phyloP scores from a whole-genome alignment of 2,797 vertebrate species.

The Crocodylus rhombifer region DNA sequence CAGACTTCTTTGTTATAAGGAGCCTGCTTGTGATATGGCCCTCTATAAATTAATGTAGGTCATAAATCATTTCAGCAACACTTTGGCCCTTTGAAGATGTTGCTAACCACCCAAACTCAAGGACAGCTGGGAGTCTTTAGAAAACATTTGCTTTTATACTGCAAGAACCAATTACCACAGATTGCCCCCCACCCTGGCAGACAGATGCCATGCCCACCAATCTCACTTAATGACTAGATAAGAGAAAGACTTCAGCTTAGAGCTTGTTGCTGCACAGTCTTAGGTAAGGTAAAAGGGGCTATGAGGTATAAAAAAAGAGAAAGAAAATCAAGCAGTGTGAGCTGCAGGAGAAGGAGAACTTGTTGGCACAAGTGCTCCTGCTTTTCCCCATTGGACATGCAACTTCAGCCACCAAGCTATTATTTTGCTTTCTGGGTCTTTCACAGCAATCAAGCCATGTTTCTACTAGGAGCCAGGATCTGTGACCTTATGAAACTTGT shows the following conservation, averaged over 20 bases:
- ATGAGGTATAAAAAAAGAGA: neutral
- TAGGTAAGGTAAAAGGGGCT: neutral
- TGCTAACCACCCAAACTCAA: neutral
- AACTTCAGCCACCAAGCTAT: constrained; percentile 31
- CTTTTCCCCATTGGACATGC: constrained; percentile 19
- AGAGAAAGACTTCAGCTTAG: neutral
- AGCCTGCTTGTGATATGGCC: neutral
- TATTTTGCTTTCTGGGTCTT: constrained; percentile 57
- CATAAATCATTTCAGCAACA: neutral
- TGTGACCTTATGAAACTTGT: constrained; percentile 69
- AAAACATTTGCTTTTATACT: neutral
- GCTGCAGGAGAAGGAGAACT: accelerated
- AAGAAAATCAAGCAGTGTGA: neutral
- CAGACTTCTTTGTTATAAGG: constrained; percentile 1
- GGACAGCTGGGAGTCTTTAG: neutral
- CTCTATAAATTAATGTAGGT: neutral
- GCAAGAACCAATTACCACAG: neutral
- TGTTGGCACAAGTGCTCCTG: neutral
- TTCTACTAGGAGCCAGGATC: constrained; percentile 68
- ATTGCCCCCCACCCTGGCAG: neutral
- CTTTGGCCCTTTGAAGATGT: neutral
- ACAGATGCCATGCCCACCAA: neutral
- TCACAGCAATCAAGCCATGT: constrained; percentile 20
- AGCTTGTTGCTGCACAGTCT: neutral
- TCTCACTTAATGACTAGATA: neutral